Conservation (phyloP, 2,113 vertebrate species). For the Entelurus aequoreus region DNA sequence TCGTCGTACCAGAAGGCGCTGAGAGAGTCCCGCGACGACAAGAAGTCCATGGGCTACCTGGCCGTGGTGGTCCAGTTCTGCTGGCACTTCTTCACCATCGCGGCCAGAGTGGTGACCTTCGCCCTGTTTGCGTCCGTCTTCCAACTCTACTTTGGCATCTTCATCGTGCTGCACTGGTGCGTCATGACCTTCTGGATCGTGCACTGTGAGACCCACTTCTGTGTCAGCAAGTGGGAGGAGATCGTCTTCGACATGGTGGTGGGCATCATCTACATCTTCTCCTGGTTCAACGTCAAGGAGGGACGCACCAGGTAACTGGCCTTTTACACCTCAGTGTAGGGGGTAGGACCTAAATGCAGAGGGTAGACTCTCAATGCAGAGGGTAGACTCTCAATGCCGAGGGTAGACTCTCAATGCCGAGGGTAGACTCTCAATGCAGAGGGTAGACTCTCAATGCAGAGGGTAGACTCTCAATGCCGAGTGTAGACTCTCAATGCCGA, state of each 20-base stretch:
- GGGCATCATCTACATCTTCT: slow-evolving; percentile 98
- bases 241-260: slow-evolving; percentile 99
- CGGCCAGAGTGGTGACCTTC: slow-evolving; percentile 94
- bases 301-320: slow-evolving; percentile 78
- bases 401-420: no score
- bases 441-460: no score
- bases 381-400: no score
- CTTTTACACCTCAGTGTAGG: not conserved
- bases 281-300: slow-evolving; percentile 99
- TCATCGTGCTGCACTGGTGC: slow-evolving; percentile 98
- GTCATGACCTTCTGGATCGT: slow-evolving; percentile 99
- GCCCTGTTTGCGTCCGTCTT: slow-evolving; percentile 97
- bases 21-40: slow-evolving; percentile 93
- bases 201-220: slow-evolving; percentile 99
- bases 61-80: slow-evolving; percentile 97
- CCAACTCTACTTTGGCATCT: slow-evolving; percentile 98
- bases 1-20: slow-evolving; percentile 98
- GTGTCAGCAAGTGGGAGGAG: slow-evolving; percentile 99
- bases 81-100: slow-evolving; percentile 99
- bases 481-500: no score
- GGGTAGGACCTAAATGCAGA: no score
- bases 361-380: no score
- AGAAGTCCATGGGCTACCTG: slow-evolving; percentile 95
- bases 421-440: no score
- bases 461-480: no score